A percentile compares a stretch with the other conserved stretches of the same genome.
Evolutionary conservation across 2,888 invertebrate genomes (phyloP).

Genomic region (Galerucella calmariensis): DNA sequence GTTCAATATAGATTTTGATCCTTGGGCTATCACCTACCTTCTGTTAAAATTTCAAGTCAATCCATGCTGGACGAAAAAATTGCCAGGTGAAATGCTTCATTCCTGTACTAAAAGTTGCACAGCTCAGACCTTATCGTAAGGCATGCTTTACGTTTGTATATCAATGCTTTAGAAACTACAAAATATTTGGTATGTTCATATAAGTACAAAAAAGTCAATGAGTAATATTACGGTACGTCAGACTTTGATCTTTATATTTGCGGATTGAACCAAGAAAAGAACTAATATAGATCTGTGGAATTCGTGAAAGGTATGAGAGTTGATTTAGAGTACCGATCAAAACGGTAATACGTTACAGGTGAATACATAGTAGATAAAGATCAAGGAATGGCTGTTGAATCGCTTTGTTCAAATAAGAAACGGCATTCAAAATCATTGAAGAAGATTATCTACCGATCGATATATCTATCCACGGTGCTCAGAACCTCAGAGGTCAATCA

Average conservation of each 20-base stretch:
- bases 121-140: too few relatives aligned
- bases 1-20: too few relatives aligned
- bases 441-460: constrained; percentile 28
- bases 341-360: constrained; percentile 29
- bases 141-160: too few relatives aligned
- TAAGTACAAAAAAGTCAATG: too few relatives aligned
- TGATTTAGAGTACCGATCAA: constrained; percentile 12
- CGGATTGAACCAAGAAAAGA: background rate
- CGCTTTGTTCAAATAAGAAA: constrained; percentile 32
- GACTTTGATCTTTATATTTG: background rate
- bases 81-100: too few relatives aligned
- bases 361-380: constrained; percentile 32
- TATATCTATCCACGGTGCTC: constrained; percentile 23
- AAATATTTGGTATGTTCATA: too few relatives aligned
- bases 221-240: background rate
- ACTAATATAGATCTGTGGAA: constrained; percentile 17
- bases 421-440: constrained; percentile 30
- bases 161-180: too few relatives aligned
- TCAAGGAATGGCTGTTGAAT: constrained; percentile 30
- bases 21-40: too few relatives aligned
- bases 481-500: constrained; percentile 42
- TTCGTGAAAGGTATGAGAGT: constrained; percentile 4
- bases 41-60: too few relatives aligned
- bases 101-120: too few relatives aligned
- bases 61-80: too few relatives aligned